These are phyloP conservation scores for Ariolimax columbianus DNA, from an alignment of 2,888 invertebrate species.

Conservation along the genomic window DNA sequence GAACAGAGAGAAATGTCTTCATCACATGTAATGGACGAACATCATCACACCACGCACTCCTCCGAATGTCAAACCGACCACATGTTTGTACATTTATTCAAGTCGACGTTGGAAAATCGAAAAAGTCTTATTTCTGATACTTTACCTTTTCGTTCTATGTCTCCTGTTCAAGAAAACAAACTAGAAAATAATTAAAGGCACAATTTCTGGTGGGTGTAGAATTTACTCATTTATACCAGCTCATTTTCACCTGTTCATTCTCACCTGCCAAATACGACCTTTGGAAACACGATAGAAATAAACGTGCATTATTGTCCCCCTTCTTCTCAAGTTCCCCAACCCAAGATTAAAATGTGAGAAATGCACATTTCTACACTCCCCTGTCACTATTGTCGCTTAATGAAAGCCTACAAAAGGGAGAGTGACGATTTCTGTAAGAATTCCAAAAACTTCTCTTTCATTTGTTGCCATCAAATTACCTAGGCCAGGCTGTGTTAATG, in stretches of 20 bases:
- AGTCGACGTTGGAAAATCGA: no score
- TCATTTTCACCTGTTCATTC: no score
- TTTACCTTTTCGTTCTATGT: no score
- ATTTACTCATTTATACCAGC: not conserved
- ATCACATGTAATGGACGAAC: no score
- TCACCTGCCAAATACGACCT: slow-evolving; percentile 4
- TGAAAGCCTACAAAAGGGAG: not conserved
- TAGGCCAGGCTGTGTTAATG: slow-evolving; percentile 6
- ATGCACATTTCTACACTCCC: not conserved
- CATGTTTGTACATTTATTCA: no score
- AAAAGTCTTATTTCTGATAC: no score
- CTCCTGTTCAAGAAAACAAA: no score
- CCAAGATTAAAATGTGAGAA: slow-evolving; percentile 17
- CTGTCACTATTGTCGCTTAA: not conserved
- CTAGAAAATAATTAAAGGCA: no score
- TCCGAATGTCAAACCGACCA: no score
- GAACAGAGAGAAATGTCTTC: no score
- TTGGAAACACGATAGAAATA: not conserved
- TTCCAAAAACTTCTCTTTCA: not conserved
- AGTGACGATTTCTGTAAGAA: not conserved
- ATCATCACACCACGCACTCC: no score
- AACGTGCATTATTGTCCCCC: not conserved
- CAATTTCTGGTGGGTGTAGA: not conserved
- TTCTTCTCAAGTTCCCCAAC: not conserved
- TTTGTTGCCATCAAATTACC: slow-evolving; percentile 1